Base-by-base conservation (phyloP, 2,113 vertebrate species). In the Chamaea fasciata region DNA sequence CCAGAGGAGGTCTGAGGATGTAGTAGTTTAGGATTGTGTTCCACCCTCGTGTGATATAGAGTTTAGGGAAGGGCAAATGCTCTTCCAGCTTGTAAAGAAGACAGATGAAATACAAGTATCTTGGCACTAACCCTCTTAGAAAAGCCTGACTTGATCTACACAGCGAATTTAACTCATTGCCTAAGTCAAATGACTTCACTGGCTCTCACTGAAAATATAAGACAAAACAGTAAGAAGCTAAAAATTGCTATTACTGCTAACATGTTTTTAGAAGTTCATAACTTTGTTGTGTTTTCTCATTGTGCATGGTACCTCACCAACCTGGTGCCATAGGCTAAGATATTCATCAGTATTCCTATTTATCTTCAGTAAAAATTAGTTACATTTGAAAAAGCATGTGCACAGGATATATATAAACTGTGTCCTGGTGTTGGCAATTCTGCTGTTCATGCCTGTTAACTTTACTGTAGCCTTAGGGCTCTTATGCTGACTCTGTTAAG, bases 311-410 rank as follows among this genome's bases (percentile, higher is more conserved):
- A 83, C 39, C 33, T 62, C 31, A 3, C n/a, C 63, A 92, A 39
- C 4, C 13, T 63, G 41, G 35, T 88, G 84, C 91, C 63, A 83
- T 24, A n/a, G 87, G 90, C 75, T 80, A 73, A 46, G 67, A n/a
- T 39, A 55, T 69, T 90, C 39, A 85, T 94, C 90, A 87, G 46
- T 79, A 73, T 94, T 94, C 33, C 42, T 80, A 37, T 83, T 92
- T 89, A 55, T 86, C 69, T 63, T 85, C 27, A 33, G 82, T 80
- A 55, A 90, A 83, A 88, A 83, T 87, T 85, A 83, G 75, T 92
- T 87, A 91, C 93, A 90, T 91, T 77, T 92, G 93, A 89, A 83
- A 92, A 88, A 77, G 55, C 85, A 26, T 70, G 42, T 77, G 74
- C 62, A 73, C 67, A 80, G 80, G 93, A 80, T 88, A 59, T 42